Conservation (phyloP, 2,888 invertebrate genomes). For the Idaea aversata region DNA sequence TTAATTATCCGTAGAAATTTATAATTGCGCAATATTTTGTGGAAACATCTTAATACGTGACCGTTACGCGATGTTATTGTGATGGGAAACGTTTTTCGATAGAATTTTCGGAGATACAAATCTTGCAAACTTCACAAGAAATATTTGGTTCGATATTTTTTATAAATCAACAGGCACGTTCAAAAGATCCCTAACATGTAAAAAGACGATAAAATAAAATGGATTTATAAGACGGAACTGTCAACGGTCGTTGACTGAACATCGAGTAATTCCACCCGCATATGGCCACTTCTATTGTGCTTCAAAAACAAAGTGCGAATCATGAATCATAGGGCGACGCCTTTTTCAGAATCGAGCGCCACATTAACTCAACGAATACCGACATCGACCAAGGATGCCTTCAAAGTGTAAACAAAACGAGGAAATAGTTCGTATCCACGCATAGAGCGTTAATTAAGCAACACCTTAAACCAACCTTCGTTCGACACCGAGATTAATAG, state of each 20-base stretch:
- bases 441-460: background rate
- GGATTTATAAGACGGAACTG: background rate
- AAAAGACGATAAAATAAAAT: background rate
- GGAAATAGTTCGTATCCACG: background rate
- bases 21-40: constrained; percentile 44
- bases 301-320: constrained; percentile 52
- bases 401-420: constrained; percentile 20
- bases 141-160: background rate
- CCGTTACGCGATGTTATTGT: constrained; percentile 32
- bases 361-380: background rate
- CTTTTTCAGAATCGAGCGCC: constrained; percentile 62
- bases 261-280: constrained; percentile 49
- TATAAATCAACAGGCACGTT: background rate
- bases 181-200: background rate
- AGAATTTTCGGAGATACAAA: background rate
- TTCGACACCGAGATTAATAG: background rate
- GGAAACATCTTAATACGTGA: constrained; percentile 37
- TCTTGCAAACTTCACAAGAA: background rate
- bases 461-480: background rate
- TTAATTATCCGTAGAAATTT: constrained; percentile 49
- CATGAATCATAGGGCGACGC: constrained; percentile 57
- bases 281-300: constrained; percentile 46
- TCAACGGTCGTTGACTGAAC: constrained; percentile 59
- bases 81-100: constrained; percentile 13
- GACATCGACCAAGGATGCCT: constrained; percentile 48